Base-by-base conservation (phyloP, 2,797 vertebrate species). In the Chaetodon trifasciatus region DNA sequence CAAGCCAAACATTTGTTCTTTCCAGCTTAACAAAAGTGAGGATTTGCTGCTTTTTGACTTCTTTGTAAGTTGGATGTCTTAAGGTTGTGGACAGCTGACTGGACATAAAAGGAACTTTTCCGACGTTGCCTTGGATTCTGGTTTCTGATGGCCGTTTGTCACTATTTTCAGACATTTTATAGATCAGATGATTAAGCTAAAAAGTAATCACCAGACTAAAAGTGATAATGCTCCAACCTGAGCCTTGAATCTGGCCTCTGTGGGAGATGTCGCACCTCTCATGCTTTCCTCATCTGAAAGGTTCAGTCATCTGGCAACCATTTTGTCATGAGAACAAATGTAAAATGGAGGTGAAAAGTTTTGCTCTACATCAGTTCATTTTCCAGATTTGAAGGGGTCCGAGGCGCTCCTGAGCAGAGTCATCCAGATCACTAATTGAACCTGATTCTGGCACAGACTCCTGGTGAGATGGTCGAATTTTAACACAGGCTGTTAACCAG, bases 271-370 rank as follows among this genome's bases (percentile, higher is more conserved):
- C 50, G 53, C 40, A 10, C n/a, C 32, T 40, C 4, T 56, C 35
- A 12, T 1, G 3, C 23, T n/a, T 37, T 19, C 21, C 24, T 49
- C 28, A 32, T n/a, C 9, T 39, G 76, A 23, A n/a, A 57, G 15
- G 3, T 56, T 5, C 40, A 3, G 11, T 61, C 15, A 35, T 23
- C 50, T 13, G 37, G 32, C 72, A 72, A 68, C 67, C 55, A 78
- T 79, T 76, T 70, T 83, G 65, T 37, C 47, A 19, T 58, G 37
- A 47, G 24, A 66, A 37, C 71, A 47, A 24, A 74, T 55, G 8
- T 63, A 0, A 17, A 78, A 78, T 64, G 21, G 10, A 52, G 58
- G 6, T 67, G 23, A 58, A 50, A 32, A 4, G 6, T 24, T 65
- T 53, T 37, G 17, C 52, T 58, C 16, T 39, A 23, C 5, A n/a